A percentile compares a stretch with the other conserved stretches of the same genome.
These are phyloP conservation scores for Anas platyrhynchos DNA, from an alignment of 2,113 vertebrate genomes.

Conservation along the genomic window DNA sequence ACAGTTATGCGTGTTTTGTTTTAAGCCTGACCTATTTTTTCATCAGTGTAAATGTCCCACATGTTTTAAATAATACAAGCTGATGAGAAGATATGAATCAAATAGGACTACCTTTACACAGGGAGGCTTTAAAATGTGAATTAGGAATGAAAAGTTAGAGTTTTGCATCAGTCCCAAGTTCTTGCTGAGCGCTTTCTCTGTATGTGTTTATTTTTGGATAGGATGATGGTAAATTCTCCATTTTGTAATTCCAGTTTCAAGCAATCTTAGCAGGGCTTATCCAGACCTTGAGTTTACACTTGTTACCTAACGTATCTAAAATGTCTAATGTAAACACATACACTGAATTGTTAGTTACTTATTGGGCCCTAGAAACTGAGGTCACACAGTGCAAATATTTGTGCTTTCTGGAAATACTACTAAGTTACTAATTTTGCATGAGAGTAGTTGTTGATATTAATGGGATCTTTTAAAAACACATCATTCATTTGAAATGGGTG, in stretches of 20 bases:
- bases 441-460: neutral
- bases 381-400: neutral
- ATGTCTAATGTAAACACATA: constrained; percentile 5
- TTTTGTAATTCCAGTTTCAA: neutral
- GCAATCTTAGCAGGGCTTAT: neutral
- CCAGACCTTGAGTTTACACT: neutral
- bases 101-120: neutral
- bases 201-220: constrained; percentile 16
- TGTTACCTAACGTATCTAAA: constrained; percentile 12
- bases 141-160: neutral
- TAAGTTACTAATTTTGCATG: neutral
- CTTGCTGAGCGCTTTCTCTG: neutral
- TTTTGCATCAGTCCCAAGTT: neutral
- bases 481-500: neutral
- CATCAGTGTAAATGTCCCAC: constrained; percentile 29
- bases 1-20: constrained; percentile 12
- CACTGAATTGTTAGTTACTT: neutral
- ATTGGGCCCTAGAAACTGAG: neutral
- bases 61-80: constrained; percentile 52
- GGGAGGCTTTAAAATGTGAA: neutral
- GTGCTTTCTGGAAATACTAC: neutral
- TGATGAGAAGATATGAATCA: neutral
- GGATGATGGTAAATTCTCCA: neutral
- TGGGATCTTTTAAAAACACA: neutral
- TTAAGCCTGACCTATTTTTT: constrained; percentile 41